Conservation (phyloP, 2,797 vertebrate genomes). For the Macrochelys suwanniensis region DNA sequence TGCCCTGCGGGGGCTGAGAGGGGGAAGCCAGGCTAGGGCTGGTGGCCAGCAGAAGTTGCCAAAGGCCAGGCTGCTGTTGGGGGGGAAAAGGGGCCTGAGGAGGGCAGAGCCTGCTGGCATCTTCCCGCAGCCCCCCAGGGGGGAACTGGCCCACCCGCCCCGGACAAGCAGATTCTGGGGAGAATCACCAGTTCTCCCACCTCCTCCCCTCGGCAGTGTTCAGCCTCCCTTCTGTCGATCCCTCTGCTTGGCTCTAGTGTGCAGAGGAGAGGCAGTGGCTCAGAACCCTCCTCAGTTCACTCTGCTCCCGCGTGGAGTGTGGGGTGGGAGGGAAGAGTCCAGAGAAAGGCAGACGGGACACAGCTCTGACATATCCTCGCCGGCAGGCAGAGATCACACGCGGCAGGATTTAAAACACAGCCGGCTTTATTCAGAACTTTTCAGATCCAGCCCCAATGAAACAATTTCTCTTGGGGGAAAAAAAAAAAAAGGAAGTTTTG, state of each 20-base stretch:
- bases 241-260: too few relatives aligned
- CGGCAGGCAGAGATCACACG: background rate
- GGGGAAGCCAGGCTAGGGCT: background rate
- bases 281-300: background rate
- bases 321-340: background rate
- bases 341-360: background rate
- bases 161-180: too few relatives aligned
- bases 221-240: too few relatives aligned
- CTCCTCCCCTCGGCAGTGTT: too few relatives aligned
- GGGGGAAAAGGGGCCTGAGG: fast-evolving
- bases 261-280: background rate
- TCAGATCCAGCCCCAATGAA: background rate
- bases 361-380: background rate
- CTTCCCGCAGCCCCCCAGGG: background rate
- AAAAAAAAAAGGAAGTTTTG: too few relatives aligned
- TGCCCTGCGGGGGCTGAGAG: background rate
- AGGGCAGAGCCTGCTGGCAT: background rate
- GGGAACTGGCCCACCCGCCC: background rate
- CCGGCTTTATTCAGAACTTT: background rate
- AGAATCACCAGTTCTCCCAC: too few relatives aligned
- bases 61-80: background rate
- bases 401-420: background rate
- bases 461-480: background rate
- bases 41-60: background rate
- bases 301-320: background rate